These are phyloP conservation scores for Pseudorasbora parva DNA, from an alignment of 2,113 vertebrate species.

Conservation along the genomic window DNA sequence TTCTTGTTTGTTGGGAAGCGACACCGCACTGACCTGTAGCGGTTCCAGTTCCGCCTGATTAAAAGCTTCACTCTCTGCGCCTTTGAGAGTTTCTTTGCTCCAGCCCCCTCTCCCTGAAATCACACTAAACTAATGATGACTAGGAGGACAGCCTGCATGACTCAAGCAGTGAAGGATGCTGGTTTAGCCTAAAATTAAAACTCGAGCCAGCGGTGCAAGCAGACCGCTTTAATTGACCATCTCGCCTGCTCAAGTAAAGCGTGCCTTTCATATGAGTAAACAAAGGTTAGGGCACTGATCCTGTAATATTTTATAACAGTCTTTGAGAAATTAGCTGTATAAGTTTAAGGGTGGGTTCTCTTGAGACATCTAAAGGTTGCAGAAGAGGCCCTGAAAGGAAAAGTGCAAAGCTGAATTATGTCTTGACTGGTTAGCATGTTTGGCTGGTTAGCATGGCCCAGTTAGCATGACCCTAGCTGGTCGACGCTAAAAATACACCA, in stretches of 20 bases:
- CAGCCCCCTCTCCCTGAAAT: slow-evolving; percentile 15
- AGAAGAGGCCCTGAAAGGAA: slow-evolving; percentile 66
- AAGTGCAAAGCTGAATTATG: slow-evolving; percentile 3
- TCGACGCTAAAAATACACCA: not conserved
- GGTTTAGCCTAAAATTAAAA: slow-evolving; percentile 67
- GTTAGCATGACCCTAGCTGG: not conserved
- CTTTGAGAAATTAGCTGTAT: slow-evolving; percentile 73
- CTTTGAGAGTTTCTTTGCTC: slow-evolving; percentile 60
- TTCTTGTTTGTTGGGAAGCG: slow-evolving; percentile 62
- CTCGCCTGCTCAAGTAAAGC: slow-evolving; percentile 69
- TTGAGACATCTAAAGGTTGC: slow-evolving; percentile 69
- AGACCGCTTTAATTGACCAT: slow-evolving; percentile 73
- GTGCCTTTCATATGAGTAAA: slow-evolving; percentile 70
- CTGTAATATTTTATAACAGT: slow-evolving; percentile 66
- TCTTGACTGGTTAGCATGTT: slow-evolving; percentile 1
- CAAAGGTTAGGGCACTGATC: slow-evolving; percentile 73
- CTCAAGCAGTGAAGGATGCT: slow-evolving; percentile 20
- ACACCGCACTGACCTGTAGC: slow-evolving; percentile 59
- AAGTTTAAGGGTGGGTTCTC: slow-evolving; percentile 61
- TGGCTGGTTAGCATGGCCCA: not conserved
- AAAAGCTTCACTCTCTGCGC: slow-evolving; percentile 50
- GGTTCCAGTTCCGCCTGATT: slow-evolving; percentile 58
- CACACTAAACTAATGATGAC: slow-evolving; percentile 67
- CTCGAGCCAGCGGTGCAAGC: slow-evolving; percentile 65
- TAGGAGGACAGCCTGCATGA: slow-evolving; percentile 53